A percentile compares a stretch with the other conserved stretches of the same genome.
Evolutionary conservation across 2,888 invertebrate species (phyloP).

Genomic region (Caenorhabditis sp.): DNA sequence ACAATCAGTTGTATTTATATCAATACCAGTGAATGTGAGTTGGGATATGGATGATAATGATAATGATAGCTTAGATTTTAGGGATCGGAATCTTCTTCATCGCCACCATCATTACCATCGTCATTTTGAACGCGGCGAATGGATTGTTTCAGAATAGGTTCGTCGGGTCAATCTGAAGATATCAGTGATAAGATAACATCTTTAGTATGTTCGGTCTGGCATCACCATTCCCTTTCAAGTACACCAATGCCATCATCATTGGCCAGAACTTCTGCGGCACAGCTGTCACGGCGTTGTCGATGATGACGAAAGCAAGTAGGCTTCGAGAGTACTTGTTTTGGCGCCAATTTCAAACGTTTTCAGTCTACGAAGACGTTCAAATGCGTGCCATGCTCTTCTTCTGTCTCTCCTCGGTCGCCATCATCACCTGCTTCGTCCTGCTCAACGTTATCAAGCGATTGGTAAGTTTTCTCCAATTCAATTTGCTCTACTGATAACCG

Average conservation of each 20-base stretch:
- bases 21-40: constrained; percentile 84
- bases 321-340: neutral
- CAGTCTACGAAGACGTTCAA: constrained; percentile 36
- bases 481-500: neutral
- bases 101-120: constrained; percentile 84
- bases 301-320: constrained; percentile 70
- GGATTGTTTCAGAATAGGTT: constrained; percentile 89
- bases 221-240: constrained; percentile 89
- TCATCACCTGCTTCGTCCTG: constrained; percentile 41
- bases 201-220: constrained; percentile 91
- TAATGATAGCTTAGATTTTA: too few relatives aligned
- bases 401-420: constrained; percentile 88
- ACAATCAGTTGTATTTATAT: constrained; percentile 84
- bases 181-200: neutral
- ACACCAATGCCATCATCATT: constrained; percentile 93
- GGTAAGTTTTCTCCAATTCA: too few relatives aligned
- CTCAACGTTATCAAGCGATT: constrained; percentile 36
- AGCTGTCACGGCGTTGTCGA: constrained; percentile 80
- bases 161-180: too few relatives aligned
- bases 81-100: constrained; percentile 84
- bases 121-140: constrained; percentile 88
- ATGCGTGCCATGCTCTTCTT: constrained; percentile 94
- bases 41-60: neutral
- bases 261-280: constrained; percentile 83
- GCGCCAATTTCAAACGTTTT: neutral